Evolutionary conservation across 2,797 vertebrate species (phyloP), one percentile per base, ranked within the genome.

Genomic region (Platyrinchus mystaceus): DNA sequence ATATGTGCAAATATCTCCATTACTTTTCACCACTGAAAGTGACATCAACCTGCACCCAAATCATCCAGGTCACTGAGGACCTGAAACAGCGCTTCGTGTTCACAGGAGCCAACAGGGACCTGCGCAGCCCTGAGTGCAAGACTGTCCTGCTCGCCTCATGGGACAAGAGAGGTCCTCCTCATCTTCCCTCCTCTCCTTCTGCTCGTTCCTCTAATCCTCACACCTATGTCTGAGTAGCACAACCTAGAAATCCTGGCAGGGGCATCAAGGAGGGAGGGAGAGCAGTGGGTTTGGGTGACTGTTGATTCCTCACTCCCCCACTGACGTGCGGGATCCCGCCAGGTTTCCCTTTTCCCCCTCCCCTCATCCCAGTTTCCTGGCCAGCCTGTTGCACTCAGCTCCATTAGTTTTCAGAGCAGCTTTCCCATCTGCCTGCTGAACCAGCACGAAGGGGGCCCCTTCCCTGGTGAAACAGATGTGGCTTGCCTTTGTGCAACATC

Each of bases 401-500:
- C 69, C 2, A 0, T n/a, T 58, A 18, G 43, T 78, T 89, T 87
- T 50, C 69, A 46, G 76, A 83, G 63, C 66, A 75, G 69, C 37
- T 71, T 82, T 81, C 81, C 86, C 88, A 93, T 88, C 67, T 82
- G 94, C 37, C n/a, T 88, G 85, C 83, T 64, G 59, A 91, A 90
- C 41, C 44, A 75, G 90, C 76, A 81, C 80, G 91, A 58, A 81
- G 41, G 85, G 87, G 87, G 66, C 90, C 91, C 83, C 83, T 89
- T 91, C 73, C 73, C 49, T 9, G 0, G 47, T 1, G 2, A 85
- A 91, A 71, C 89, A 95, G 89, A 95, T 90, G 95, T 84, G 91
- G 64, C 39, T 73, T 26, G 44, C 77, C 80, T 95, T 90, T 92
- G 86, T 89, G 74, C 90, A 94, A 93, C 94, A 95, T 87, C 95